Conservation (phyloP, 2,797 vertebrate species). For the Pteropus rufus region DNA sequence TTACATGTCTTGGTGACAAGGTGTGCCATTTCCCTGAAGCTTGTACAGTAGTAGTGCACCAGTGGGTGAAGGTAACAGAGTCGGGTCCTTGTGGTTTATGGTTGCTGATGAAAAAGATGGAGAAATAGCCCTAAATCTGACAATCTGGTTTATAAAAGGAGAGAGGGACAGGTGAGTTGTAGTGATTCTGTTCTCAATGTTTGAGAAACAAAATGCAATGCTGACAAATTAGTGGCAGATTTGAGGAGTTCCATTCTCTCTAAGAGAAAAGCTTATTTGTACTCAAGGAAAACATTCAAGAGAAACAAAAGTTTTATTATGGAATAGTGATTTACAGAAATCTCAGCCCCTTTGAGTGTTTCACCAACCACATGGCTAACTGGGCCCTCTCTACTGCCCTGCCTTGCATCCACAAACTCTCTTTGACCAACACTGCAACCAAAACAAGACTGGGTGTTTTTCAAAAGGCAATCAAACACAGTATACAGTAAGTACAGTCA, state of each 20-base stretch:
- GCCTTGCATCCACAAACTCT: background rate
- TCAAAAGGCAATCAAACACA: background rate
- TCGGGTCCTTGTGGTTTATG: background rate
- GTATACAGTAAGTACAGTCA: background rate
- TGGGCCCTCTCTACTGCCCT: background rate
- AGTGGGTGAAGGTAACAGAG: background rate
- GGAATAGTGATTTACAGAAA: background rate
- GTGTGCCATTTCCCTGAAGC: background rate
- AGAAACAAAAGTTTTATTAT: background rate
- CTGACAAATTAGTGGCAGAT: background rate
- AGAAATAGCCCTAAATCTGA: background rate
- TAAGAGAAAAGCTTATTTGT: background rate
- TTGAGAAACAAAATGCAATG: background rate
- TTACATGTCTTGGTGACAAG: background rate
- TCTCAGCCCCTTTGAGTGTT: background rate
- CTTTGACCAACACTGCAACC: background rate
- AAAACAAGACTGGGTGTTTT: background rate
- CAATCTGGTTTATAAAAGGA: background rate
- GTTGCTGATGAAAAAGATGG: background rate
- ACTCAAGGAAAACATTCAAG: background rate
- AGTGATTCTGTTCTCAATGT: background rate
- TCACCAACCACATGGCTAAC: background rate
- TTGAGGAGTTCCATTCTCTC: background rate
- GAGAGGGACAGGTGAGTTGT: background rate
- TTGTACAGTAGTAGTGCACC: background rate